Base-by-base conservation (phyloP, 1,140 invertebrate genomes). In the Heliconius himera region DNA sequence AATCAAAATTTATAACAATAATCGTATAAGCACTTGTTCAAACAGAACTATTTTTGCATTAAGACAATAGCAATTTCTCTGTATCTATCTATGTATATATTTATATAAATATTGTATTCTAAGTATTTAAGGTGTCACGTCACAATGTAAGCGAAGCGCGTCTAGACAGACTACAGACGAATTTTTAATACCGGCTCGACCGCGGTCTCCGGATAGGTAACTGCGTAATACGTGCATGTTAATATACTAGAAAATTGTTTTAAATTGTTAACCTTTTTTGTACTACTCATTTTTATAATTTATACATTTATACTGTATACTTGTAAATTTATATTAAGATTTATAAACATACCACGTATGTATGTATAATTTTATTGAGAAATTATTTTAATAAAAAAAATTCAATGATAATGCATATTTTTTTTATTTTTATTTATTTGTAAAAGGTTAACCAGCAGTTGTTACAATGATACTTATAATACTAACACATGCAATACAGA, bases 111-210 rank as follows among this genome's bases (percentile, higher is more conserved):
- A 3, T 29, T 66, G 22, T 76, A 36, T 76, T 76, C 38, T 76
- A 79, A 81, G 81, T 88, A 83, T 84, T 86, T 85, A 84, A 84
- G 83, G 83, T 85, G 76, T 80, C 83, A 83, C 85, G 87, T 85
- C 86, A 87, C 86, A 85, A 83, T 89, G 85, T 88, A 88, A 87
- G 78, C 86, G 83, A 84, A 87, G 77, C 82, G 74, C 84, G 92
- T 93, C 92, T 93, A 92, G 92, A 93, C 92, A 85, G 85, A 79
- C 85, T 83, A 85, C 89, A 93, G 92, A 93, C 91, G 87, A 92
- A 90, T 93, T 93, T 93, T 93, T 91, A 92, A 92, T 90, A 91
- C 82, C 76, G 74, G 70, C 81, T 54, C 83, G 82, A 76, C 74
- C 79, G 76, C 79, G 73, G 78, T 79, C 71, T 22, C 29, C 80